phyloP scores from a whole-genome alignment of 2,113 vertebrate species.

The Hyperoodon ampullatus region DNA sequence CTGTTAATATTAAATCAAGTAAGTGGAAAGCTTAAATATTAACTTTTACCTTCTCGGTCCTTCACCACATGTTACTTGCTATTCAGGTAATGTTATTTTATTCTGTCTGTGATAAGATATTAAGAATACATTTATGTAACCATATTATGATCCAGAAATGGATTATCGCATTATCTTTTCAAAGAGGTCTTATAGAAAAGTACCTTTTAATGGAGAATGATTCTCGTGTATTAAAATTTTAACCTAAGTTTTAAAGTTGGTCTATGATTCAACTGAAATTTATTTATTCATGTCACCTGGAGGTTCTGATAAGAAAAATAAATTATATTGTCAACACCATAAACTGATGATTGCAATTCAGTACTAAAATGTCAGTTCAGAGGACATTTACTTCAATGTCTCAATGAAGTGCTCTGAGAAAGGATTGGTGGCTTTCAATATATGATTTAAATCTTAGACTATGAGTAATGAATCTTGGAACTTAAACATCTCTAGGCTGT shows the following conservation, averaged over 20 bases:
- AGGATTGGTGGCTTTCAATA: not conserved
- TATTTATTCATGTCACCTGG: not conserved
- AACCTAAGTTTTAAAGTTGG: constrained; percentile 18
- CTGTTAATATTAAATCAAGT: constrained; percentile 48
- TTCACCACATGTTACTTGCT: constrained; percentile 27
- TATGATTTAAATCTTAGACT: not conserved
- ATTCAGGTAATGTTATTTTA: constrained; percentile 45
- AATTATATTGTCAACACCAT: not conserved
- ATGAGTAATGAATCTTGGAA: not conserved
- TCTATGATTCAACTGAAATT: not conserved
- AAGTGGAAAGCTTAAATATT: constrained; percentile 62
- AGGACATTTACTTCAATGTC: not conserved
- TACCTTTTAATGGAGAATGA: not conserved
- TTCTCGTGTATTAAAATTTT: not conserved
- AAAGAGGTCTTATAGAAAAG: not conserved
- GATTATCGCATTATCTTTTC: constrained; percentile 1
- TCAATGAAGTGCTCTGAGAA: not conserved
- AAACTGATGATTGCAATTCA: not conserved
- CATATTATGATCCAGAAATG: constrained; percentile 29
- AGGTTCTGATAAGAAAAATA: constrained; percentile 17
- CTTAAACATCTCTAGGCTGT: not conserved
- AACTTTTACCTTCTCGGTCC: constrained; percentile 56
- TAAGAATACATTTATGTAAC: not conserved
- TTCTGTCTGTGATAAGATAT: constrained; percentile 50
- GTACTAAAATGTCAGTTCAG: not conserved